A percentile compares a stretch with the other conserved stretches of the same genome.
Conservation (phyloP, 64 coral and sea anemone genomes). For the Montipora sp. region DNA sequence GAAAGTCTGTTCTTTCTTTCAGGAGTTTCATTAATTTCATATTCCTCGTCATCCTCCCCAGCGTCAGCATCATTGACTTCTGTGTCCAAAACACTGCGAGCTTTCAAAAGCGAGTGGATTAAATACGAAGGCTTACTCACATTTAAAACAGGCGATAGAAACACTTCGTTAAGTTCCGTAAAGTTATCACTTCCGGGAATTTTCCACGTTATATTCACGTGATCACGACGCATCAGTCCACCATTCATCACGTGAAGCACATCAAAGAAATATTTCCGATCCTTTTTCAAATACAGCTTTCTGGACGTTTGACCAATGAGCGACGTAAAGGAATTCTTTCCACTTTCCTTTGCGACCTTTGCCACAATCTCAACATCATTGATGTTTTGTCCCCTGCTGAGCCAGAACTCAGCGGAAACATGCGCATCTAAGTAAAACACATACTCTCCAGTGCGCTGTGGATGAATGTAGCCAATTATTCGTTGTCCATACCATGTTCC, state of each 20-base stretch:
- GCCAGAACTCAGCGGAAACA: conserved; percentile 41
- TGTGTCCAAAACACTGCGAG: background rate
- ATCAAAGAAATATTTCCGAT: conserved; percentile 56
- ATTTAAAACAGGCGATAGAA: conserved; percentile 23
- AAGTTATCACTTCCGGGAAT: background rate
- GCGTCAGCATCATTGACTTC: conserved; percentile 29
- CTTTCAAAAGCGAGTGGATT: background rate
- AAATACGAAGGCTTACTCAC: background rate
- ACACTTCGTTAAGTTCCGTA: background rate
- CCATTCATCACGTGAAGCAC: conserved; percentile 49
- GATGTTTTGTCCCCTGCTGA: background rate
- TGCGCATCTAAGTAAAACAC: conserved; percentile 37
- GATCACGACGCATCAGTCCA: conserved; percentile 31
- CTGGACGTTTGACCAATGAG: background rate
- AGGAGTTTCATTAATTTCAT: background rate
- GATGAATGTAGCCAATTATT: conserved; percentile 52
- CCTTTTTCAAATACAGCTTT: conserved; percentile 8
- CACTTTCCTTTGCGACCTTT: conserved; percentile 40
- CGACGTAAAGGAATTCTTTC: background rate
- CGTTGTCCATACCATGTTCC: conserved; percentile 49
- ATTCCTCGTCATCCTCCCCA: conserved; percentile 12
- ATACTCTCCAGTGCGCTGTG: conserved; percentile 19
- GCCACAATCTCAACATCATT: conserved; percentile 13
- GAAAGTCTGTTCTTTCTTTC: background rate
- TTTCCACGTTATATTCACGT: conserved; percentile 41